phyloP scores from a whole-genome alignment of 2,797 vertebrate species.

The Aulostomus chinensis region DNA sequence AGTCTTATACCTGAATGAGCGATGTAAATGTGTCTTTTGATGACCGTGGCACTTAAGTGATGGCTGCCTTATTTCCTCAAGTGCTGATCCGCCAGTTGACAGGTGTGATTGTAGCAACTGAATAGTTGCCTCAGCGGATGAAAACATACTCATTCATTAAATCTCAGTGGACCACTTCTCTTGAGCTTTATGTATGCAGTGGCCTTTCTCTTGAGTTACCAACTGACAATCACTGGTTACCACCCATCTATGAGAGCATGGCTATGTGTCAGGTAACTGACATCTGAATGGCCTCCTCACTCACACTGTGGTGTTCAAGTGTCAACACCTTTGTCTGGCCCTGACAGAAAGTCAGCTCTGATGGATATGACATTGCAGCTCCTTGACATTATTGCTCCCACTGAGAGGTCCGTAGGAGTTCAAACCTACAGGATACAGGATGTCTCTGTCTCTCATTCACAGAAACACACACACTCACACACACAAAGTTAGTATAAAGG shows the following conservation, averaged over 20 bases:
- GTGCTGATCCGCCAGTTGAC: constrained; percentile 65
- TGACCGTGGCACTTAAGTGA: constrained; percentile 17
- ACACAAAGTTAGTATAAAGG: constrained; percentile 41
- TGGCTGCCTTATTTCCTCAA: constrained; percentile 32
- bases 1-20: constrained; percentile 29
- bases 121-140: constrained; percentile 43
- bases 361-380: constrained; percentile 81
- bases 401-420: constrained; percentile 54
- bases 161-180: constrained; percentile 43
- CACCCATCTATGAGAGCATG: constrained; percentile 68
- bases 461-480: constrained; percentile 2
- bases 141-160: constrained; percentile 61
- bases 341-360: constrained; percentile 80
- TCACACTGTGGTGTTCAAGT: constrained; percentile 67
- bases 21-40: constrained; percentile 27
- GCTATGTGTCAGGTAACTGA: constrained; percentile 69
- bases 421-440: constrained; percentile 52
- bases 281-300: constrained; percentile 74
- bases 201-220: constrained; percentile 74
- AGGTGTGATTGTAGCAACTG: constrained; percentile 64
- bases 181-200: constrained; percentile 71
- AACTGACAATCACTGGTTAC: constrained; percentile 76
- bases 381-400: constrained; percentile 74
- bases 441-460: constrained; percentile 23
- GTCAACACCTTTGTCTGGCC: constrained; percentile 81